These are phyloP conservation scores for Melanotaenia parkinsoni DNA, from an alignment of 2,797 vertebrate species.

Conservation along the genomic window DNA sequence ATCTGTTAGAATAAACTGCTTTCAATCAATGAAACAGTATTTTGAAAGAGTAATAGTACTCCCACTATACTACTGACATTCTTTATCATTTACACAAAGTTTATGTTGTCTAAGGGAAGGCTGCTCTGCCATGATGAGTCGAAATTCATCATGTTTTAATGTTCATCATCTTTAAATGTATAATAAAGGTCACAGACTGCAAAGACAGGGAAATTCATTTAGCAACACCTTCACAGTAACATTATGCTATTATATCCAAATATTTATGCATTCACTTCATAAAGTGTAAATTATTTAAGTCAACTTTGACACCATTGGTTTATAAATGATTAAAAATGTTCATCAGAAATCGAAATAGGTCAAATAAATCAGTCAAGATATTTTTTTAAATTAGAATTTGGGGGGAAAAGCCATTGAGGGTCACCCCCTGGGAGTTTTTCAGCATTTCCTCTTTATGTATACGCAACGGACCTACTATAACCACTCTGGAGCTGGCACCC, in stretches of 20 bases:
- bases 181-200: slow-evolving; percentile 39
- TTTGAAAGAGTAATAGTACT: slow-evolving; percentile 46
- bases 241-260: slow-evolving; percentile 49
- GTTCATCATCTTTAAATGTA: not conserved
- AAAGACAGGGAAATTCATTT: slow-evolving; percentile 37
- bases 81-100: slow-evolving; percentile 60
- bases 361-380: slow-evolving; percentile 24
- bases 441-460: slow-evolving; percentile 72
- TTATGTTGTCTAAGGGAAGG: slow-evolving; percentile 39
- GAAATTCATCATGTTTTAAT: not conserved
- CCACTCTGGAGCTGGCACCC: slow-evolving; percentile 72
- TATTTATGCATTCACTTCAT: slow-evolving; percentile 49
- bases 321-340: slow-evolving; percentile 58
- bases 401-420: slow-evolving; percentile 58
- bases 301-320: slow-evolving; percentile 47
- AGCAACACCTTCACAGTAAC: slow-evolving; percentile 43
- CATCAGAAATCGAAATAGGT: slow-evolving; percentile 65
- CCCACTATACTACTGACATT: slow-evolving; percentile 58
- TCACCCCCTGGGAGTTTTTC: slow-evolving; percentile 61
- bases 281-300: slow-evolving; percentile 52
- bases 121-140: slow-evolving; percentile 29
- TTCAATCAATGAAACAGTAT: slow-evolving; percentile 46
- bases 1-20: slow-evolving; percentile 34
- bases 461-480: slow-evolving; percentile 73
- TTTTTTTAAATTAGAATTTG: not conserved